Evolutionary conservation across 2,797 vertebrate species (phyloP).

Genomic region (Lepilemur septentrionalis): DNA sequence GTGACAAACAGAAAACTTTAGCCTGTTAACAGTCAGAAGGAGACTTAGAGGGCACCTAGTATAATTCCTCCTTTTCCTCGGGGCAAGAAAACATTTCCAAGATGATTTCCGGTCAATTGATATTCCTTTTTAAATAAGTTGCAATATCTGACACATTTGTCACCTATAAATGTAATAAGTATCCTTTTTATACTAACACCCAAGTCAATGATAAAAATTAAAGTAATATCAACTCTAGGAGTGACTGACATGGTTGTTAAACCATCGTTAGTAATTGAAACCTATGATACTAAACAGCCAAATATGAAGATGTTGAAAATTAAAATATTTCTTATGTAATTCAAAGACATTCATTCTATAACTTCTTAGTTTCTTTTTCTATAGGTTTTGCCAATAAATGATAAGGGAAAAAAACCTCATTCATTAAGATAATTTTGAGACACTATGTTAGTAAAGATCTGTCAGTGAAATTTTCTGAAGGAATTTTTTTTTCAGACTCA

Average conservation of each 20-base stretch:
- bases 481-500: not conserved
- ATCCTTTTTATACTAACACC: not conserved
- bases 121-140: not conserved
- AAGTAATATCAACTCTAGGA: not conserved
- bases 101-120: not conserved
- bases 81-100: not conserved
- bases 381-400: conserved; percentile 15
- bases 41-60: not conserved
- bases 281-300: not conserved
- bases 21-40: not conserved
- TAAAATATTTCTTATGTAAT: not conserved
- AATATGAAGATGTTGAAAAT: not conserved
- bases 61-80: not conserved
- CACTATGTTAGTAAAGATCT: not conserved
- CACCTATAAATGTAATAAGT: not conserved
- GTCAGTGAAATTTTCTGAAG: not conserved
- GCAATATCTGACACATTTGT: not conserved
- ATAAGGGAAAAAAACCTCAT: not conserved
- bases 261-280: not conserved
- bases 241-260: not conserved
- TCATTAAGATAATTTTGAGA: conserved; percentile 46
- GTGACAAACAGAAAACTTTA: not conserved
- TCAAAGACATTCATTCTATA: not conserved
- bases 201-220: not conserved
- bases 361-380: not conserved